Evolutionary conservation across 2,888 invertebrate genomes (phyloP), one percentile per base, ranked within the genome.

Genomic region (Griposia aprilina): DNA sequence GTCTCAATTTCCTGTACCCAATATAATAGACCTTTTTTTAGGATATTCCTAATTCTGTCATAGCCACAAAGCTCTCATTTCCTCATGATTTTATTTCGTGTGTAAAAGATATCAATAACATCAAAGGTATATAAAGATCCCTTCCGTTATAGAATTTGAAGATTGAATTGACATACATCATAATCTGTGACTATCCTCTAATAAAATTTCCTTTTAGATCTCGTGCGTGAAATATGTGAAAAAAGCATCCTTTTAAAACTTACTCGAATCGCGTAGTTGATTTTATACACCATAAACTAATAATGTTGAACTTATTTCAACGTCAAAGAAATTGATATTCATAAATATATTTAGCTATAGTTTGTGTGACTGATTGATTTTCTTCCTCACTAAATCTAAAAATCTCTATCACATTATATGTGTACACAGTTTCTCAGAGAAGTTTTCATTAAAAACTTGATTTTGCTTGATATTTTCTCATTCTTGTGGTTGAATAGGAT

Each of bases 391-490:
- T 0, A 50, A 71, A 63, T 20, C 20, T 50, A 59, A 7, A 48
- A 52, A 48, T 76, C 4, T 57, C 7, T 50, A 15, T 63, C n/a
- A 23, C 7, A n/a, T 57, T 45, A n/a, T 11, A 11, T 6, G 10
- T 26, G 36, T 59, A 20, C 7, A 48, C 13, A 66, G 52, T 62
- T 55, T 23, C 41, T 6, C 23, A n/a, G 6, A 41, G 23, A 36
- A 63, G 20, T 30, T 36, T 62, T 15, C 1, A 11, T 41, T 26
- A 13, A 57, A 20, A 73, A 55, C 26, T 63, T 67, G 3, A 1
- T 72, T 78, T 79, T 72, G 48, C 73, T 68, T 45, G 45, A 41
- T 13, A 76, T 81, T 73, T 73, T 74, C 36, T 65, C n/a, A 76
- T 67, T 76, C 45, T 30, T 57, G 36, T n/a, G 55, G 70, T 36